Percentiles rank a stretch among this genome's conserved stretches.
Evolutionary conservation across 2,113 vertebrate species (phyloP).

Genomic region (Nibea albiflora): DNA sequence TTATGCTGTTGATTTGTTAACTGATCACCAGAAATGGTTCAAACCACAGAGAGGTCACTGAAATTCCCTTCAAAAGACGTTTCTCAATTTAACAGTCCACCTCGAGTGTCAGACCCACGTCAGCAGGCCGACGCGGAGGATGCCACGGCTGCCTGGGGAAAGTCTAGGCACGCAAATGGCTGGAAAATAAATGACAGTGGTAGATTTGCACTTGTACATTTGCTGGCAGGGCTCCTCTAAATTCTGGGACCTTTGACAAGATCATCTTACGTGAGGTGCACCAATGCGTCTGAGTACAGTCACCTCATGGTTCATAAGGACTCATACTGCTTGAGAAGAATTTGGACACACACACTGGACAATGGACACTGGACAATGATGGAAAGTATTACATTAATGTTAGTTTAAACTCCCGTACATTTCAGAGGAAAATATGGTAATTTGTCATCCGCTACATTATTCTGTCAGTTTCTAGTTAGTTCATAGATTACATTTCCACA

Average conservation of each 20-base stretch:
- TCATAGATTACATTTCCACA: not conserved
- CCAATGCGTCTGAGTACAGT: not conserved
- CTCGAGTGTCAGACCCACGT: slow-evolving; percentile 40
- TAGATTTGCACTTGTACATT: slow-evolving; percentile 32
- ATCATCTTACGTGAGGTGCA: slow-evolving; percentile 11
- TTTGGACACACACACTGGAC: not conserved
- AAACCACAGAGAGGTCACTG: slow-evolving; percentile 67
- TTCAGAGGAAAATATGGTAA: not conserved
- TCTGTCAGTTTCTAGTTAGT: not conserved
- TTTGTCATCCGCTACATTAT: not conserved
- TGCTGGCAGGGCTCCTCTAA: not conserved
- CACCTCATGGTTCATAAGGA: not conserved
- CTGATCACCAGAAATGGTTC: slow-evolving; percentile 46
- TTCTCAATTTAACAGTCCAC: slow-evolving; percentile 34
- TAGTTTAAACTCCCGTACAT: not conserved
- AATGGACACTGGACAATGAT: not conserved
- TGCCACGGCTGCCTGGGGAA: slow-evolving; percentile 24
- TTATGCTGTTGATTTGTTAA: slow-evolving; percentile 50
- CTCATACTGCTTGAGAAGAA: not conserved
- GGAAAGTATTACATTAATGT: no score
- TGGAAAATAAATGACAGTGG: slow-evolving; percentile 20
- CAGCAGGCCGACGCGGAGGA: slow-evolving; percentile 30
- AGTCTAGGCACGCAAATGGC: slow-evolving; percentile 20
- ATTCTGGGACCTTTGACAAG: not conserved
- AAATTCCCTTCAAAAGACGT: slow-evolving; percentile 42